These are phyloP conservation scores for Apocrypta bakeri DNA, from an alignment of 1,140 invertebrate genomes.

Conservation along the genomic window DNA sequence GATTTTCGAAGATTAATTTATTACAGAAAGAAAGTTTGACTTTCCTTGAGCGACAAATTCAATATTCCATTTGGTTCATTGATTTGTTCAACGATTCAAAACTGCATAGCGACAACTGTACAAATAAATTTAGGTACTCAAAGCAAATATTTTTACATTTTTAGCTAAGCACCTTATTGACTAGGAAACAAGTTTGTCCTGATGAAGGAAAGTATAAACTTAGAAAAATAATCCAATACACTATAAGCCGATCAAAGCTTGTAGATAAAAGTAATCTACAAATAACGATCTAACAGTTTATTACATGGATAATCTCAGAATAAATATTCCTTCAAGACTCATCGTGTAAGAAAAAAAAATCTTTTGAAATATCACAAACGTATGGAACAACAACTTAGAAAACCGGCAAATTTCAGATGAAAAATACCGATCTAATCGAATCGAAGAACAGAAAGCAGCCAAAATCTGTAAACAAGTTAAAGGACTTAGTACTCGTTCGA, in stretches of 20 bases:
- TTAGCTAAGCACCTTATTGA: neutral
- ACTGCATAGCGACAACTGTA: too few relatives aligned
- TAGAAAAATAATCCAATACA: neutral
- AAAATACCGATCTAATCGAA: neutral
- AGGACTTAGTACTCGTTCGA: constrained; percentile 25
- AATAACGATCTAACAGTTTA: neutral
- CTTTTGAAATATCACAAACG: too few relatives aligned
- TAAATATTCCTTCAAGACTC: too few relatives aligned
- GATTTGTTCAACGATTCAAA: too few relatives aligned
- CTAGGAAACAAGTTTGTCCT: neutral
- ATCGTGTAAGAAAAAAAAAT: too few relatives aligned
- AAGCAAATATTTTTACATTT: neutral
- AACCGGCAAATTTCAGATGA: neutral
- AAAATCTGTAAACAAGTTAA: neutral
- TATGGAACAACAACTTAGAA: too few relatives aligned
- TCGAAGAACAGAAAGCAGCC: neutral
- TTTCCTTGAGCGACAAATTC: too few relatives aligned
- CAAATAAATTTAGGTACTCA: too few relatives aligned
- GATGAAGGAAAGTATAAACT: neutral
- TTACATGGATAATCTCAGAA: neutral
- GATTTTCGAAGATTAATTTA: too few relatives aligned
- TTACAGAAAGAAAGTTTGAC: too few relatives aligned
- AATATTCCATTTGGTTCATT: too few relatives aligned
- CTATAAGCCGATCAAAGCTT: too few relatives aligned
- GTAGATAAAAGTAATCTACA: neutral